Base-by-base conservation (phyloP, 2,113 vertebrate genomes). In the Tachysurus vachellii region DNA sequence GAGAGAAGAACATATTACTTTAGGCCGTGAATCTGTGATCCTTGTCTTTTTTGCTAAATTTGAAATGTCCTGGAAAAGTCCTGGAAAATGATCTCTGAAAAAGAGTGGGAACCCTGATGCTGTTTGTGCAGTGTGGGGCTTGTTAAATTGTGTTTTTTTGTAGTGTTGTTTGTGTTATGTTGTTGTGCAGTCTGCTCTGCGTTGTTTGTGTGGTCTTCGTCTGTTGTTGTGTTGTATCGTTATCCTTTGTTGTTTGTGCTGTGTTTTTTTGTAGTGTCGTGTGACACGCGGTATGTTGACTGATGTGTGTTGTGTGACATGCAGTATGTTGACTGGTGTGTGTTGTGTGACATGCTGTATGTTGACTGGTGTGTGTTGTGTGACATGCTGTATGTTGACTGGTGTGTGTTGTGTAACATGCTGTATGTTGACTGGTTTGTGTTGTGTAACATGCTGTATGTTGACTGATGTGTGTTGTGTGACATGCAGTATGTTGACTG, bases 301-400 rank as follows among this genome's bases (percentile, higher is more conserved):
- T 23, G 16, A 2, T 36, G 44, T 61, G 31, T 82, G 79, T 44
- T 42, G 13, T 26, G 19, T 62, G 11, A 26, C n/a, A 36, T 66
- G 81, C 10, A 47, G 59, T 44, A 5, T 23, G n/a, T 14, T 53
- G 11, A 53, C 21, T 44, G 17, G 31, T 17, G 21, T 89, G 91
- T 89, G 91, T 91, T 91, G 88, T 92, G 92, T 91, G 26, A 23
- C 47, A 50, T 50, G 47, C 47, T 50, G 47, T 50, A 4, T 13
- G 9, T 66, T 66, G 64, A 28, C 10, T 64, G 61, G 61, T 64
- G 5, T 47, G 16, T 75, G 36, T 73, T 47, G 71, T 26, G 21
- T 13, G 0, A 11, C 12, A 3, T 26, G 36, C 36, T 47, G 42
- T 75, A 47, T 75, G 19, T 4, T 23, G 10, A 4, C 44, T 8